Conservation (phyloP, 1,140 invertebrate species). For the Drosophila serrata region DNA sequence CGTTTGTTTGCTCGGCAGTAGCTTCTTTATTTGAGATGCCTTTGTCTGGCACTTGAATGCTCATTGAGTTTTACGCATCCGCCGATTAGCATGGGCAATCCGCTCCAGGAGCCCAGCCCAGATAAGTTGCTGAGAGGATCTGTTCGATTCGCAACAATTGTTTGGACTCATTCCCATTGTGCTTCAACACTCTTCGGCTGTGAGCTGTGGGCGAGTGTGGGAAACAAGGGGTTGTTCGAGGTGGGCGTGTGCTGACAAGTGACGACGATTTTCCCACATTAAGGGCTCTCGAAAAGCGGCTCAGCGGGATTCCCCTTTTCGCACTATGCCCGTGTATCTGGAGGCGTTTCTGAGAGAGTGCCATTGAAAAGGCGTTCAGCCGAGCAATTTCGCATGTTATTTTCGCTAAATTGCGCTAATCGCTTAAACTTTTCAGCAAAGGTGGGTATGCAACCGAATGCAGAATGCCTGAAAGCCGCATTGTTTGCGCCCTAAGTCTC, state of each 20-base stretch:
- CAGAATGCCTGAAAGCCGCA: conserved; percentile 39
- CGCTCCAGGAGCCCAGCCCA: conserved; percentile 43
- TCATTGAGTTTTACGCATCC: conserved; percentile 78
- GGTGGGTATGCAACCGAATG: conserved; percentile 2
- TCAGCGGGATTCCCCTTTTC: conserved; percentile 44
- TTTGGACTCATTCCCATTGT: conserved; percentile 47
- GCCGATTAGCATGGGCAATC: conserved; percentile 75
- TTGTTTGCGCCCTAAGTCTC: conserved; percentile 50
- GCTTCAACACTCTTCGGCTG: conserved; percentile 57
- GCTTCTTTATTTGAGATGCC: conserved; percentile 33
- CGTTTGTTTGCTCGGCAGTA: conserved; percentile 14
- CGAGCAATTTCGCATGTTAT: conserved; percentile 79
- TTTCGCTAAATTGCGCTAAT: conserved; percentile 83
- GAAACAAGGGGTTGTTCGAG: conserved; percentile 53
- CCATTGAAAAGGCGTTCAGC: conserved; percentile 75
- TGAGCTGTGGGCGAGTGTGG: not conserved
- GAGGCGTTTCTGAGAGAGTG: conserved; percentile 57
- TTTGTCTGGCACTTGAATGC: conserved; percentile 60
- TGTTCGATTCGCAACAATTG: conserved; percentile 63
- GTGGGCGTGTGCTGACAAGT: conserved; percentile 77
- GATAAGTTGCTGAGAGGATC: conserved; percentile 51
- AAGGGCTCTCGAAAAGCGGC: conserved; percentile 50
- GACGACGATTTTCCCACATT: conserved; percentile 74
- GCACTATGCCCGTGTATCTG: conserved; percentile 36
- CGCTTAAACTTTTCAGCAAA: conserved; percentile 74